A percentile compares a stretch with the other conserved stretches of the same genome.
Conservation (phyloP, 2,888 invertebrate species). For the Trichogramma dendrolimi region DNA sequence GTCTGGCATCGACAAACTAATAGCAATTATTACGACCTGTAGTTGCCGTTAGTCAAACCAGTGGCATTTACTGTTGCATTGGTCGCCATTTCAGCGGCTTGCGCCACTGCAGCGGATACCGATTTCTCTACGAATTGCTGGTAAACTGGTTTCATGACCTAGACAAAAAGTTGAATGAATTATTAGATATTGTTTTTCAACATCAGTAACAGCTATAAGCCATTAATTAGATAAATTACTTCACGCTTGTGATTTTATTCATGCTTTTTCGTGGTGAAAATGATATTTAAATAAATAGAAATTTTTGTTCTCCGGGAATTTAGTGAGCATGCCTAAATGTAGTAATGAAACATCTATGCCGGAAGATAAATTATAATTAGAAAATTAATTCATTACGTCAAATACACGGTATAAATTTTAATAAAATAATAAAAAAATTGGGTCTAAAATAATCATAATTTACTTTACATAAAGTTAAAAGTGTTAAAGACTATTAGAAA, state of each 20-base stretch:
- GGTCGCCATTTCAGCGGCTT: slow-evolving; percentile 68
- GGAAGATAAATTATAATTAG: slow-evolving; percentile 8
- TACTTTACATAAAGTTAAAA: slow-evolving; percentile 10
- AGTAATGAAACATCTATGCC: slow-evolving; percentile 10
- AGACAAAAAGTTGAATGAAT: slow-evolving; percentile 40
- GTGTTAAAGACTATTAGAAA: slow-evolving; percentile 11
- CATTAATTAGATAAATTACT: slow-evolving; percentile 23
- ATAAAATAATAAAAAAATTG: background rate
- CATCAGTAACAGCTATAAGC: slow-evolving; percentile 1
- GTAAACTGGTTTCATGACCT: slow-evolving; percentile 81
- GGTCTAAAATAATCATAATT: background rate
- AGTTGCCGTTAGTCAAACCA: slow-evolving; percentile 57
- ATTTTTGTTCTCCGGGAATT: slow-evolving; percentile 17
- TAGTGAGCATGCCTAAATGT: slow-evolving; percentile 15
- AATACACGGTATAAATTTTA: slow-evolving; percentile 14
- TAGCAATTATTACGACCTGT: slow-evolving; percentile 55
- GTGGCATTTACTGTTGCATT: slow-evolving; percentile 53
- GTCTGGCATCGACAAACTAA: background rate
- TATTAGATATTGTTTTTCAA: background rate
- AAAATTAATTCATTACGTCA: background rate
- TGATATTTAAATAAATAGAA: slow-evolving; percentile 17
- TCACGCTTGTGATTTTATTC: slow-evolving; percentile 20
- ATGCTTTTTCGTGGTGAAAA: slow-evolving; percentile 18
- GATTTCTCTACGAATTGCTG: slow-evolving; percentile 77
- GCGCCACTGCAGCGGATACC: slow-evolving; percentile 75